Evolutionary conservation across 1,140 invertebrate species (phyloP).

Genomic region (Centruroides sculpturatus): DNA sequence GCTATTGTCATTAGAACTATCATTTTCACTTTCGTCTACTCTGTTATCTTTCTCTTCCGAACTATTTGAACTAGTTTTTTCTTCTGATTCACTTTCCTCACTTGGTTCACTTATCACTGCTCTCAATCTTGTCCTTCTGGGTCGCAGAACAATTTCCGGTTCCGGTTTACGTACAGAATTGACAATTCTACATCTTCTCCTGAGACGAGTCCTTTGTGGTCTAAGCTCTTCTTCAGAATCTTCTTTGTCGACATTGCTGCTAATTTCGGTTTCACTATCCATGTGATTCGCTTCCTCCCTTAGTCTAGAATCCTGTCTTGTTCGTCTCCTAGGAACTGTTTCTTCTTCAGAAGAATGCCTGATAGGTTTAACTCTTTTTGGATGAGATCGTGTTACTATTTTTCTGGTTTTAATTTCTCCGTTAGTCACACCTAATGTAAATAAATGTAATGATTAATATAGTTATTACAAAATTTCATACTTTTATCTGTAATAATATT

Average conservation of each 20-base stretch:
- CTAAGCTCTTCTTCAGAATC: too few relatives aligned
- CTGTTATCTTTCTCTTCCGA: conserved; percentile 1
- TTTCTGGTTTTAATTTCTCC: background rate
- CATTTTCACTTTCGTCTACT: conserved; percentile 8
- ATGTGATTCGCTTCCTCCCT: conserved; percentile 1
- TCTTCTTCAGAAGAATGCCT: conserved; percentile 1
- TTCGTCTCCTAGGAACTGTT: background rate
- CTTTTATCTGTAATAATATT: too few relatives aligned
- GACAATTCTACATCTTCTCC: too few relatives aligned
- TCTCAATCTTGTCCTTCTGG: too few relatives aligned
- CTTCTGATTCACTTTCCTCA: too few relatives aligned
- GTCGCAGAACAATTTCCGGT: too few relatives aligned
- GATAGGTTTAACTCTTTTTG: conserved; percentile 1
- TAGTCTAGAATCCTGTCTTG: background rate
- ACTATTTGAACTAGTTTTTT: too few relatives aligned
- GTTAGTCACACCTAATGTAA: background rate
- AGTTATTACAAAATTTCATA: background rate
- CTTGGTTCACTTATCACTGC: too few relatives aligned
- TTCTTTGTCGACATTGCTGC: too few relatives aligned
- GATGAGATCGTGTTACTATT: conserved; percentile 1
- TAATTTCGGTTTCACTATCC: conserved; percentile 9
- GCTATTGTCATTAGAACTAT: conserved; percentile 28
- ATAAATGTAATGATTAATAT: background rate
- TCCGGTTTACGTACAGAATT: too few relatives aligned
- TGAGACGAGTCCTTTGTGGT: too few relatives aligned